Evolutionary conservation across 2,888 invertebrate species (phyloP).

Genomic region (Saturnia japonica): DNA sequence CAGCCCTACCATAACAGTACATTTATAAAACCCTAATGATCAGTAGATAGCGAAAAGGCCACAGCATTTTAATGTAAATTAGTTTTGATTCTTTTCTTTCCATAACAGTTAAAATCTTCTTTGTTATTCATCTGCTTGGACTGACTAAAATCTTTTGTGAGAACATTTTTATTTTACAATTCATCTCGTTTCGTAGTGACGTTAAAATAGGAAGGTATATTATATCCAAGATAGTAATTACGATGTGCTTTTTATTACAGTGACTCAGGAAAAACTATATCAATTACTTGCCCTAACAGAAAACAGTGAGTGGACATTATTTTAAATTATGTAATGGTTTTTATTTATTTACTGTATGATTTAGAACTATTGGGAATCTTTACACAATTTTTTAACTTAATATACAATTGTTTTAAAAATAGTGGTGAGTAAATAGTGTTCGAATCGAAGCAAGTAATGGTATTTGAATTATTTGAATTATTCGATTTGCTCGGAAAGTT

Average conservation of each 20-base stretch:
- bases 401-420: not conserved
- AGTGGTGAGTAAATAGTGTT: not conserved
- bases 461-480: too few species aligned
- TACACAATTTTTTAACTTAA: not conserved
- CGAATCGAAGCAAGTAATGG: not conserved
- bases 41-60: conserved; percentile 31
- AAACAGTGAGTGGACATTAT: conserved; percentile 7
- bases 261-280: conserved; percentile 12
- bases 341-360: not conserved
- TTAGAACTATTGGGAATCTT: not conserved
- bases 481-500: too few species aligned
- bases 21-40: conserved; percentile 43
- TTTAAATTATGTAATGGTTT: not conserved
- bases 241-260: conserved; percentile 6
- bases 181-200: conserved; percentile 4
- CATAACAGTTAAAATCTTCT: conserved; percentile 38
- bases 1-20: conserved; percentile 13
- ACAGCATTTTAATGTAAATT: conserved; percentile 44
- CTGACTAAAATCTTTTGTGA: conserved; percentile 33
- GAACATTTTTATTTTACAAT: conserved; percentile 15
- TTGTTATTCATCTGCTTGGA: conserved; percentile 34
- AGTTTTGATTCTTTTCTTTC: conserved; percentile 36
- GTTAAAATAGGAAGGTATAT: conserved; percentile 5
- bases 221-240: conserved; percentile 8
- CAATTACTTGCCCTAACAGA: not conserved